A percentile compares a stretch with the other conserved stretches of the same genome.
These are phyloP conservation scores for Malacoctenus gilli DNA, from an alignment of 2,797 vertebrate genomes.

Conservation along the genomic window DNA sequence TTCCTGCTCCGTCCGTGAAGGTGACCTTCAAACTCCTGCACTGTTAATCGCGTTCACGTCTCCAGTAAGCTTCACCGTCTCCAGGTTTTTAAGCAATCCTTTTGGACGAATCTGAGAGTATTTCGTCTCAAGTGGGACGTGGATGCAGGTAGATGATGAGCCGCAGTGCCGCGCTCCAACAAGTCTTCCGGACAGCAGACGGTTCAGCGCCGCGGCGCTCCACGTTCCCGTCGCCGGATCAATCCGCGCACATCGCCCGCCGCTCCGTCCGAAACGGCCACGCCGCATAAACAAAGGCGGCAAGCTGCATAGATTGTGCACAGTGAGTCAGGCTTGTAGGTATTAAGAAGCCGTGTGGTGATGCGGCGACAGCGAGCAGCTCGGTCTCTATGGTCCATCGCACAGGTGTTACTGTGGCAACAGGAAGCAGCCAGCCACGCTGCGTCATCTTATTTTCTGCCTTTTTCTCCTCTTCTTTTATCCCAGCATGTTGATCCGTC, in stretches of 20 bases:
- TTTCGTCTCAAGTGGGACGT: neutral
- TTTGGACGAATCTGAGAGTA: too few relatives aligned
- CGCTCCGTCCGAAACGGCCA: constrained; percentile 8
- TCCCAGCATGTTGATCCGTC: constrained; percentile 46
- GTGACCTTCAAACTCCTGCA: constrained; percentile 16
- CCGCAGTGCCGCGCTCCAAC: neutral
- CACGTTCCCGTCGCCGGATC: too few relatives aligned
- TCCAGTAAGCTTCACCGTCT: too few relatives aligned
- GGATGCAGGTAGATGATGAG: neutral
- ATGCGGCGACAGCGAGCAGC: constrained; percentile 54
- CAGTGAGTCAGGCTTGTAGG: constrained; percentile 46
- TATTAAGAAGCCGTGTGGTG: constrained; percentile 42
- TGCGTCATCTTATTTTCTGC: constrained; percentile 74
- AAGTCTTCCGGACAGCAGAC: constrained; percentile 4
- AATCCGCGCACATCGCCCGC: constrained; percentile 3
- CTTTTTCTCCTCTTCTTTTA: constrained; percentile 51
- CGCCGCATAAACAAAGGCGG: constrained; percentile 3
- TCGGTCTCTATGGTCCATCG: constrained; percentile 74
- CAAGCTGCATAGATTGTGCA: constrained; percentile 8
- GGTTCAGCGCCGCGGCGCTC: constrained; percentile 4
- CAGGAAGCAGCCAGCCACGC: constrained; percentile 73
- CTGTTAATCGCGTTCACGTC: too few relatives aligned
- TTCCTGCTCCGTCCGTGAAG: neutral
- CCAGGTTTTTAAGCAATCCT: too few relatives aligned
- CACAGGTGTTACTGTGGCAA: constrained; percentile 88